Conservation (phyloP, 1,140 invertebrate species). For the Lasioglossum baleicum region DNA sequence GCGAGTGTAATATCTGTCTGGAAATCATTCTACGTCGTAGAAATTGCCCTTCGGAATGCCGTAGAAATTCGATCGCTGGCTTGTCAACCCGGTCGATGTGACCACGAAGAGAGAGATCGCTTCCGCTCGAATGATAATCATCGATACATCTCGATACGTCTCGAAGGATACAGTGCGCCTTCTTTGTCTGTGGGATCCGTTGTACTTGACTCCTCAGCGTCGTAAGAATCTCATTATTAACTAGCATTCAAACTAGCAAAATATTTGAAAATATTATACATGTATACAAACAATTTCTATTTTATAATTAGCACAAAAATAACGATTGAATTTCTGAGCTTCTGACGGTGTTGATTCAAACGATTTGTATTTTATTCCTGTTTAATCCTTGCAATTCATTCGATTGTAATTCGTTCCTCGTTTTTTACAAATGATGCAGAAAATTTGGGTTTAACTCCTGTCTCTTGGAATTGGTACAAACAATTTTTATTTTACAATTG, state of each 20-base stretch:
- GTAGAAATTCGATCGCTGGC: slow-evolving; percentile 71
- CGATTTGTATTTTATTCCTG: no score
- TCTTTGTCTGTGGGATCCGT: slow-evolving; percentile 13
- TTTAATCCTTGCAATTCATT: no score
- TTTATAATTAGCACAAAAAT: no score
- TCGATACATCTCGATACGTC: slow-evolving; percentile 69
- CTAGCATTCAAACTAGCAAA: neutral
- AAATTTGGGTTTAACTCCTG: no score
- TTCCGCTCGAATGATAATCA: slow-evolving; percentile 72
- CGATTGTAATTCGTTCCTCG: no score
- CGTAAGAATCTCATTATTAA: neutral
- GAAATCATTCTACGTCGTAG: slow-evolving; percentile 44
- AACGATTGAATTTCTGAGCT: no score
- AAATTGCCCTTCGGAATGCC: slow-evolving; percentile 58
- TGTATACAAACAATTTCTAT: no score
- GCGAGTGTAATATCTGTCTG: slow-evolving; percentile 39
- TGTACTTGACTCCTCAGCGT: neutral
- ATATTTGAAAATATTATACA: neutral
- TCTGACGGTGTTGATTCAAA: no score
- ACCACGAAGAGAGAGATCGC: slow-evolving; percentile 64
- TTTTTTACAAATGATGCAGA: no score
- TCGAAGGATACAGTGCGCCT: slow-evolving; percentile 19
- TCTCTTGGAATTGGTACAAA: no score
- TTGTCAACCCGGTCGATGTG: slow-evolving; percentile 64
- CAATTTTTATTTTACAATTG: no score